phyloP scores from a whole-genome alignment of 2,797 vertebrate species.

The Squalus acanthias region DNA sequence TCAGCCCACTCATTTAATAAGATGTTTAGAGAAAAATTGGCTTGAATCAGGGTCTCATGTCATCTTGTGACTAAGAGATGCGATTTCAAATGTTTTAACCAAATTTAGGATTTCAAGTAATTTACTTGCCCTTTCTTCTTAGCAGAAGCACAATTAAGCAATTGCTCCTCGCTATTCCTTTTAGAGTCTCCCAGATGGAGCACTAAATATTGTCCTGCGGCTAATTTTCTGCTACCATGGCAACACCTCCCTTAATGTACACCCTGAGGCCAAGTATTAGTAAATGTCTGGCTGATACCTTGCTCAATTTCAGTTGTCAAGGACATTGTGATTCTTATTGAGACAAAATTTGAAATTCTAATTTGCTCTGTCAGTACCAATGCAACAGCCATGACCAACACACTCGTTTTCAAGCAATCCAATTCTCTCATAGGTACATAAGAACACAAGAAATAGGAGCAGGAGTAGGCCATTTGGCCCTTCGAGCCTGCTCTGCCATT shows the following conservation, averaged over 20 bases:
- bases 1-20: not conserved
- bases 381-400: not conserved
- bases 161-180: not conserved
- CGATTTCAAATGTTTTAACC: not conserved
- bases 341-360: not conserved
- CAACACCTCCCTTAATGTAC: slow-evolving; percentile 6
- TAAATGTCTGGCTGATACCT: not conserved
- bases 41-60: not conserved
- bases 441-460: no score
- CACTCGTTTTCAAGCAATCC: not conserved
- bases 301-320: slow-evolving; percentile 2
- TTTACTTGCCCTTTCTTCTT: not conserved
- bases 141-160: not conserved
- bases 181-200: slow-evolving; percentile 10
- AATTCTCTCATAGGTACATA: not conserved
- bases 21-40: not conserved
- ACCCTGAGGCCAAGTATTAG: not conserved
- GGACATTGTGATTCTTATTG: not conserved
- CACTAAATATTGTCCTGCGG: not conserved
- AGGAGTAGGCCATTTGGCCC: no score
- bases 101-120: not conserved
- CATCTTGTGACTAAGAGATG: not conserved
- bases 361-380: not conserved
- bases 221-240: not conserved
- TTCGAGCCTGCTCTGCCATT: no score